A percentile compares a stretch with the other conserved stretches of the same genome.
phyloP scores from a whole-genome alignment of 2,113 vertebrate genomes.

The Paradoxurus hermaphroditus region DNA sequence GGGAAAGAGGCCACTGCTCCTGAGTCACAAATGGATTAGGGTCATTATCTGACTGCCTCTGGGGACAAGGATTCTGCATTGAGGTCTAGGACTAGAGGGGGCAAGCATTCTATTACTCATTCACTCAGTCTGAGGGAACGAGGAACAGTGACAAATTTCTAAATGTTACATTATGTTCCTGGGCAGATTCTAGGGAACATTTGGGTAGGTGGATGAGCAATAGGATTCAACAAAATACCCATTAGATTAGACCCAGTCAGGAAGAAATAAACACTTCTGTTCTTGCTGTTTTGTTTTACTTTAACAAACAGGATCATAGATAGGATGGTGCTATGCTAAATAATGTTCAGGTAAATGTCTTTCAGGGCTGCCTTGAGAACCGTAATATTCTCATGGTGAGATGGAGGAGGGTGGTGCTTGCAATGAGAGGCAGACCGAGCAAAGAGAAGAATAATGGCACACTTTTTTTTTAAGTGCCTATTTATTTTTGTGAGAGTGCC shows the following conservation, averaged over 20 bases:
- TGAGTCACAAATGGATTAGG: neutral
- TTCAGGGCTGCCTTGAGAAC: neutral
- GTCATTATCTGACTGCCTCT: neutral
- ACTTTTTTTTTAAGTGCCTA: neutral
- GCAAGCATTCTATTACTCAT: neutral
- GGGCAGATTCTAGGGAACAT: conserved; percentile 50
- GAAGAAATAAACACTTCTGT: conserved; percentile 31
- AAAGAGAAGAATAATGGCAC: neutral
- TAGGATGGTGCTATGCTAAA: neutral
- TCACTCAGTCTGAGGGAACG: conserved; percentile 17
- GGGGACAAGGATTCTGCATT: neutral
- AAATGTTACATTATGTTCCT: conserved; percentile 24
- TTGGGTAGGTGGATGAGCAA: conserved; percentile 46
- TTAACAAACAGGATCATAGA: neutral
- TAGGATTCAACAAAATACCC: conserved; percentile 29
- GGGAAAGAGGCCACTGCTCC: neutral
- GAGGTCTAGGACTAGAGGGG: neutral
- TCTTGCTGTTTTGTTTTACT: conserved; percentile 23
- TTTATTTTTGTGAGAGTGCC: no score
- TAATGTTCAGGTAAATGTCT: neutral
- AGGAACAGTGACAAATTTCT: conserved; percentile 11
- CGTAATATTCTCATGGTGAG: neutral
- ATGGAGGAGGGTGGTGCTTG: neutral
- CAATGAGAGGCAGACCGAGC: neutral
- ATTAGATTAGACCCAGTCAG: neutral